A percentile compares a stretch with the other conserved stretches of the same genome.
Conservation (phyloP, 2,797 vertebrate genomes). For the Labeo calbasu region DNA sequence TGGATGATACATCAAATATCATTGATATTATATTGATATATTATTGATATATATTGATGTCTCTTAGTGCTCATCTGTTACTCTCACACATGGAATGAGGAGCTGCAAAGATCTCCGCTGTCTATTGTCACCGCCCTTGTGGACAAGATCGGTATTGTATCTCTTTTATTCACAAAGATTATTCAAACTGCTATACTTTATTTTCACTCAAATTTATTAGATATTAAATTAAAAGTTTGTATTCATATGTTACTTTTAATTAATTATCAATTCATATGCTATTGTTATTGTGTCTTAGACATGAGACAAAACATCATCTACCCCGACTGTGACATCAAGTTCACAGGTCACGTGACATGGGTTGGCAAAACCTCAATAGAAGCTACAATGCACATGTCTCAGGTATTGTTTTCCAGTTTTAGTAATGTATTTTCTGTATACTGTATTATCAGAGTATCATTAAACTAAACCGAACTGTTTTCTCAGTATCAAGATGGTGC, state of each 20-base stretch:
- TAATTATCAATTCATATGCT: neutral
- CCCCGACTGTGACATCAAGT: conserved; percentile 93
- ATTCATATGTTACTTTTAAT: conserved; percentile 24
- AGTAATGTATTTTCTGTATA: neutral
- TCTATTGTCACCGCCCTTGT: conserved; percentile 97
- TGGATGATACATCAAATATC: neutral
- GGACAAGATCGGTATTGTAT: conserved; percentile 91
- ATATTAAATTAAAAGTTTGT: conserved; percentile 82
- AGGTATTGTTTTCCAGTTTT: conserved; percentile 74
- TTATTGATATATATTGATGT: conserved; percentile 9
- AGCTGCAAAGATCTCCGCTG: conserved; percentile 83
- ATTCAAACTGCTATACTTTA: conserved; percentile 81
- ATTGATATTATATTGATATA: neutral
- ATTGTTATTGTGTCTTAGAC: conserved; percentile 73
- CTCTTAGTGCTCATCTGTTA: conserved; percentile 93
- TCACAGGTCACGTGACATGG: conserved; percentile 94
- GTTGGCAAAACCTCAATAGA: conserved; percentile 95
- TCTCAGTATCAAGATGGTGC: conserved; percentile 79
- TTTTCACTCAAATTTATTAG: neutral
- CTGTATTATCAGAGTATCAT: neutral
- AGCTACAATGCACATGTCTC: conserved; percentile 95
- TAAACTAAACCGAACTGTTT: conserved; percentile 46
- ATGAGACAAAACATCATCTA: conserved; percentile 86
- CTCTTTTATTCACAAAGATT: neutral
- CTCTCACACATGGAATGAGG: conserved; percentile 85